A percentile compares a stretch with the other conserved stretches of the same genome.
Conservation (phyloP, 2,797 vertebrate genomes). For the Vespertilio murinus region DNA sequence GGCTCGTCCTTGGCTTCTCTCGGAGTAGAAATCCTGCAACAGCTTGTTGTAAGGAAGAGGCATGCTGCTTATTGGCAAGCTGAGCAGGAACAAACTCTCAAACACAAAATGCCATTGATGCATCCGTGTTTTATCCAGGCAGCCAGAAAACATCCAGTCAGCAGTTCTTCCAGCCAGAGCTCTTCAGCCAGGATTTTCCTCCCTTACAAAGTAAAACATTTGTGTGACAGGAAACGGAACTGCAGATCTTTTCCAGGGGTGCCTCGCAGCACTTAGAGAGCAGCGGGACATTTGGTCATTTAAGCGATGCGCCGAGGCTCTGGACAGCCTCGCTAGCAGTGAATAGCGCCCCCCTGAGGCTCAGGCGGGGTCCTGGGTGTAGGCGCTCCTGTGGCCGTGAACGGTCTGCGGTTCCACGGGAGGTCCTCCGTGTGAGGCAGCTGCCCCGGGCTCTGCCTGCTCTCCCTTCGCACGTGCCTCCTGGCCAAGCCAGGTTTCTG, state of each 20-base stretch:
- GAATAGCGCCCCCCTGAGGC: background rate
- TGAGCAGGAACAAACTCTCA: conserved; percentile 54
- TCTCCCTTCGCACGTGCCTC: background rate
- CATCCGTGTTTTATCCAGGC: conserved; percentile 74
- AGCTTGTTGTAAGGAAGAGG: conserved; percentile 80
- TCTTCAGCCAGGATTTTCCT: conserved; percentile 55
- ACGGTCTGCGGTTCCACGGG: background rate
- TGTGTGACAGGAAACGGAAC: conserved; percentile 62
- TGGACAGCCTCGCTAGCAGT: background rate
- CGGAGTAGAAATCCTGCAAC: conserved; percentile 77
- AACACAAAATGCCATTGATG: conserved; percentile 79
- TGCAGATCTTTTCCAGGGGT: conserved; percentile 62
- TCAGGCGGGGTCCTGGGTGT: conserved; percentile 4
- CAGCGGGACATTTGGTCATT: background rate
- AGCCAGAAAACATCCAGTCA: conserved; percentile 78
- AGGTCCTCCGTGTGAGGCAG: background rate
- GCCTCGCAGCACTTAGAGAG: conserved; percentile 43
- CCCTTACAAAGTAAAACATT: conserved; percentile 69
- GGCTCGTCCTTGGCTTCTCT: conserved; percentile 76
- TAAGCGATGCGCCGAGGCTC: background rate
- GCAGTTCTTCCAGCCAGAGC: conserved; percentile 76
- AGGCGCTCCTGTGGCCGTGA: background rate
- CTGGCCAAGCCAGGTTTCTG: background rate
- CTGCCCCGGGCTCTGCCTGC: background rate
- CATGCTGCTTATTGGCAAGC: conserved; percentile 82